phyloP scores from a whole-genome alignment of 2,888 invertebrate genomes.

The Linnaemya vulpina region DNA sequence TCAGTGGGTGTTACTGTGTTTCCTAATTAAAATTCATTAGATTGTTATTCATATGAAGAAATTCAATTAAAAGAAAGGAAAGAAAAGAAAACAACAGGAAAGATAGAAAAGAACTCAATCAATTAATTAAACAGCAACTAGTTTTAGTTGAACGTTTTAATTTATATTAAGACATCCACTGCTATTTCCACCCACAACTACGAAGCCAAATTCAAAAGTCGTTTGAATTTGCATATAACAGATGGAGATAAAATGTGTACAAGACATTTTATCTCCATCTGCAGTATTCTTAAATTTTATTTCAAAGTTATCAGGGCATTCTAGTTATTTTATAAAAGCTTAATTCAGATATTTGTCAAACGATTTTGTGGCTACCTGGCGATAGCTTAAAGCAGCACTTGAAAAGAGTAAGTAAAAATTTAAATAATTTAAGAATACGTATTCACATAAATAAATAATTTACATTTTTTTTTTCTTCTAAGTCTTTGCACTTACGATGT shows the following conservation, averaged over 20 bases:
- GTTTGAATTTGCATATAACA: not conserved
- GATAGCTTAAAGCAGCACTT: too few relatives aligned
- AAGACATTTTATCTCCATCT: too few relatives aligned
- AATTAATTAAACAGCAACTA: conserved; percentile 63
- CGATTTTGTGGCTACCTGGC: too few relatives aligned
- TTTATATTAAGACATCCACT: not conserved
- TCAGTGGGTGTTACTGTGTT: conserved; percentile 49
- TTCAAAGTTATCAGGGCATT: too few relatives aligned
- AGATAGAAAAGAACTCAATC: conserved; percentile 53
- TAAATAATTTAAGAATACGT: too few relatives aligned
- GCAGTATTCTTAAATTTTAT: too few relatives aligned
- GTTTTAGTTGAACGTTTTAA: conserved; percentile 40
- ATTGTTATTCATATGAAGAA: conserved; percentile 33
- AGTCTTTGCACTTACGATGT: too few relatives aligned
- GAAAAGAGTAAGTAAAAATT: too few relatives aligned
- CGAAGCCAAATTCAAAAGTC: conserved; percentile 6
- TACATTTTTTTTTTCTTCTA: too few relatives aligned
- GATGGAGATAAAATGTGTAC: not conserved
- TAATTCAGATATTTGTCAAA: too few relatives aligned
- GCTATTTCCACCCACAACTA: not conserved
- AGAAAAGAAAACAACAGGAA: not conserved
- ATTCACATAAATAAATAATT: too few relatives aligned
- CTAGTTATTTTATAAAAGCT: too few relatives aligned
- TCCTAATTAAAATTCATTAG: conserved; percentile 70
- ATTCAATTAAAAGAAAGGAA: conserved; percentile 28